Percentiles rank a stretch among this genome's conserved stretches.
Evolutionary conservation across 2,113 vertebrate species (phyloP).

Genomic region (Corydoras maculifer): DNA sequence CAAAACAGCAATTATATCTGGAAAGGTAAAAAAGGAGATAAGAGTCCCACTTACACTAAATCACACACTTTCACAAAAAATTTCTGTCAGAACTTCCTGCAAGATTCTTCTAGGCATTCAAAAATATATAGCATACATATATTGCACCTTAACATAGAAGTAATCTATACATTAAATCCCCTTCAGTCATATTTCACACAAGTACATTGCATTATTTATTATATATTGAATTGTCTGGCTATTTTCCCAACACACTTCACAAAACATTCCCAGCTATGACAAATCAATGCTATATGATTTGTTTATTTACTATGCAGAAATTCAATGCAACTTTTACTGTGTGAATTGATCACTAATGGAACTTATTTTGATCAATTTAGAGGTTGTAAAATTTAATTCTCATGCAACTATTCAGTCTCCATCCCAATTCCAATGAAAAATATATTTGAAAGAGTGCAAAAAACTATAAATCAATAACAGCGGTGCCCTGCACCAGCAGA

Average conservation of each 20-base stretch:
- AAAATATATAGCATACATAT: conserved; percentile 3
- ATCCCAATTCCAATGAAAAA: background rate
- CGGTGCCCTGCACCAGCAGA: too few relatives aligned
- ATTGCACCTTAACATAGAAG: conserved; percentile 3
- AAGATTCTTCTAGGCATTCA: conserved; percentile 25
- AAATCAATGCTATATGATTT: conserved; percentile 10
- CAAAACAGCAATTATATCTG: conserved; percentile 8
- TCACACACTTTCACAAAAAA: conserved; percentile 6
- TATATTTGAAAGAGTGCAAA: conserved; percentile 3
- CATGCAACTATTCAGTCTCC: conserved; percentile 2
- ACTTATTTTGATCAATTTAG: conserved; percentile 11
- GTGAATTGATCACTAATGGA: conserved; percentile 15
- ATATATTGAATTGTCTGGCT: conserved; percentile 7
- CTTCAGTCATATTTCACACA: conserved; percentile 17
- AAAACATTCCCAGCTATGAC: conserved; percentile 20
- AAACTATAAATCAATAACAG: background rate
- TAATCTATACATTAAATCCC: conserved; percentile 26
- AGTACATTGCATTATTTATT: conserved; percentile 34
- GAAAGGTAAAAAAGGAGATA: background rate
- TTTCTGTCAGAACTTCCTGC: conserved; percentile 17
- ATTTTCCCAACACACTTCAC: conserved; percentile 13
- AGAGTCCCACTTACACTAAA: conserved; percentile 8
- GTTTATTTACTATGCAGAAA: background rate
- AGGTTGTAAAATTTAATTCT: background rate
- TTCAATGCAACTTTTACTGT: background rate